Evolutionary conservation across 2,113 vertebrate species (phyloP), one percentile per base, ranked within the genome.

Genomic region (Anguilla rostrata): DNA sequence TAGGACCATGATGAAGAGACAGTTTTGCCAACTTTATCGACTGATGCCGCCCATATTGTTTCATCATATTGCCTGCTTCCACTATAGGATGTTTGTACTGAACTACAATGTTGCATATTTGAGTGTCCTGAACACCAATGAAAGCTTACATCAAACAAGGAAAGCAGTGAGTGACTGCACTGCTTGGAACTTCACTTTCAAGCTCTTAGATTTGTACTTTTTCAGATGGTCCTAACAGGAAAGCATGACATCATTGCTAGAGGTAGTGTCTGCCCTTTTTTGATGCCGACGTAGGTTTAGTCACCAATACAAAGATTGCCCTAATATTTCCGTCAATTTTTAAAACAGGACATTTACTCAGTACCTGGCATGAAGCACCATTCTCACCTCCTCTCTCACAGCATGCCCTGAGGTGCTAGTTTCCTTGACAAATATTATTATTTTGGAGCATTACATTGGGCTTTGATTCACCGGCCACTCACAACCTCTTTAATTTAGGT

Each of bases 241-340:
- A 87, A 87, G 86, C 87, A 83, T 87, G 81, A 46, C 86, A 84
- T 87, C 86, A 83, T 43, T 57, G 81, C 39, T 66, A 53, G 46
- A 26, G 11, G 81, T 84, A 86, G 79, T 86, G 84, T 79, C 78
- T 83, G 14, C 82, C 26, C 82, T 90, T 87, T 88, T 88, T 87
- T 90, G 81, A 83, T 79, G 81, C 81, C 60, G 18, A 84, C 80
- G 41, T 78, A 82, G 29, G 83, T 83, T 88, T 80, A 75, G 82
- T 87, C 87, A 90, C 87, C 85, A 75, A 87, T 78, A 18, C 9
- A 56, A 66, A 56, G 43, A 63, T 87, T 81, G 82, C 78, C 85
- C 71, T 83, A 86, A 46, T 78, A 75, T 57, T 40, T 43, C 49
- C 71, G 71, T 83, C 89, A 87, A 84, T 81, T 88, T 22, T 60